A percentile compares a stretch with the other conserved stretches of the same genome.
Conservation (phyloP, 2,113 vertebrate species). For the Pluvialis apricaria region DNA sequence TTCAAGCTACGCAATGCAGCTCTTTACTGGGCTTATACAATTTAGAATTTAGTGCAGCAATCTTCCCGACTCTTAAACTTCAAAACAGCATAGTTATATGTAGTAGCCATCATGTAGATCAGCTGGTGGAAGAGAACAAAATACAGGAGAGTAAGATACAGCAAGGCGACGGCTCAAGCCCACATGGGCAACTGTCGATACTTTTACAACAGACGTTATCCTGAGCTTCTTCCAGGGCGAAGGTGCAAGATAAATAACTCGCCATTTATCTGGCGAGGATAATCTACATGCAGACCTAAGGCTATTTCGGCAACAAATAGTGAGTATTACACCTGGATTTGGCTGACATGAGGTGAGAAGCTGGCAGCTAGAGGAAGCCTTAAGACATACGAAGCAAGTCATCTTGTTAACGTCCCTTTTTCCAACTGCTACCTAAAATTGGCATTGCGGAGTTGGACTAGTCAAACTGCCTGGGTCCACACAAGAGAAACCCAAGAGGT, state of each 20-base stretch:
- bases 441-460: neutral
- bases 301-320: neutral
- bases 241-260: neutral
- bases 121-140: slow-evolving; percentile 99
- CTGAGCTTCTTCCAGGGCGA: slow-evolving; percentile 37
- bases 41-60: slow-evolving; percentile 99
- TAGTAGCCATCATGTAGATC: slow-evolving; percentile 99
- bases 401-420: neutral
- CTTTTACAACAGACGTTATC: slow-evolving; percentile 26
- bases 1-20: slow-evolving; percentile 79
- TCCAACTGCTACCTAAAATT: neutral
- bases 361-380: neutral
- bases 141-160: slow-evolving; percentile 84
- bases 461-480: neutral
- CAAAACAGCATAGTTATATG: slow-evolving; percentile 99
- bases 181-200: slow-evolving; percentile 44
- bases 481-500: neutral
- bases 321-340: neutral
- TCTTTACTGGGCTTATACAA: slow-evolving; percentile 77
- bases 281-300: neutral
- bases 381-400: neutral
- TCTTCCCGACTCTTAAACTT: slow-evolving; percentile 99
- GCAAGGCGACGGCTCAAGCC: slow-evolving; percentile 54
- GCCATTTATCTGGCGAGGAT: neutral
- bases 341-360: neutral